Conservation (phyloP, 2,113 vertebrate species). For the Formicarius rufipectus region DNA sequence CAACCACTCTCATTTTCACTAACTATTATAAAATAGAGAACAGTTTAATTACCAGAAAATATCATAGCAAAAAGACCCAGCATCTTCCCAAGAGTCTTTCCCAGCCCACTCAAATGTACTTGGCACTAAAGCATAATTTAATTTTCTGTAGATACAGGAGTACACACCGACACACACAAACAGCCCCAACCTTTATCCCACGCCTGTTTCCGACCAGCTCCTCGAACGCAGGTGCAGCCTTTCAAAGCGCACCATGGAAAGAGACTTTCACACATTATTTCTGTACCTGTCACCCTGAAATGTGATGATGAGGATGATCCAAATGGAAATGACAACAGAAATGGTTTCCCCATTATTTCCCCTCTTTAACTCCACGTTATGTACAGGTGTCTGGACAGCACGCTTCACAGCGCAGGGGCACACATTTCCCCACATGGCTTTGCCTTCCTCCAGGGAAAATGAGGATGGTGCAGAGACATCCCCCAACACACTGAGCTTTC, state of each 20-base stretch:
- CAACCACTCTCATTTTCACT: conserved; percentile 43
- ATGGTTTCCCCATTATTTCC: conserved; percentile 63
- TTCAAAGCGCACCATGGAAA: conserved; percentile 1
- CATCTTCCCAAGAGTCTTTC: conserved; percentile 54
- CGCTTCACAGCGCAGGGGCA: neutral
- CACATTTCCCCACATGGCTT: neutral
- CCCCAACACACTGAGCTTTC: neutral
- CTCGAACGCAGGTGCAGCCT: conserved; percentile 61
- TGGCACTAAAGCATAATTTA: conserved; percentile 41
- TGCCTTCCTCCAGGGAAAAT: neutral
- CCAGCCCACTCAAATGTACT: conserved; percentile 19
- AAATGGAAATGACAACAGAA: conserved; percentile 65
- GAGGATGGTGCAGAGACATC: neutral
- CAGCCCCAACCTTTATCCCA: neutral
- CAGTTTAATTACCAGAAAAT: conserved; percentile 66
- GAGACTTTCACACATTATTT: conserved; percentile 64
- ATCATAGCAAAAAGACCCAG: conserved; percentile 34
- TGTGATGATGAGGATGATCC: conserved; percentile 61
- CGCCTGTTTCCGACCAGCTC: neutral
- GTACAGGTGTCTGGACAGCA: conserved; percentile 66
- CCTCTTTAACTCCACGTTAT: conserved; percentile 53
- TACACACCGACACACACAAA: neutral
- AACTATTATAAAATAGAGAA: conserved; percentile 47
- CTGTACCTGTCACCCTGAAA: conserved; percentile 71
- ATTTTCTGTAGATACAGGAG: neutral